Evolutionary conservation across 2,888 invertebrate genomes (phyloP).

Genomic region (Platypus cylindrus): DNA sequence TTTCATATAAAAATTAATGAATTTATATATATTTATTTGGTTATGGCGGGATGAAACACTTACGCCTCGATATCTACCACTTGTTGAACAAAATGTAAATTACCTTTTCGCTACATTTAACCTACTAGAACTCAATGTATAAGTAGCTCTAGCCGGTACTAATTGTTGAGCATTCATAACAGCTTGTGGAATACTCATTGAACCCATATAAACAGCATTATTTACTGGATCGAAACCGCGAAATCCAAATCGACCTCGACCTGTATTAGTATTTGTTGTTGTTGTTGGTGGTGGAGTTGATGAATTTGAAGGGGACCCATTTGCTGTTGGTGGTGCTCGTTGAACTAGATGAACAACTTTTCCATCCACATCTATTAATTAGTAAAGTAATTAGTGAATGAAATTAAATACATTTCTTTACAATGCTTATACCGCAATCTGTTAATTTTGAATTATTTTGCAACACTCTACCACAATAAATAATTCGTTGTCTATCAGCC

Average conservation of each 20-base stretch:
- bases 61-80: too few species aligned
- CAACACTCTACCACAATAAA: slow-evolving; percentile 88
- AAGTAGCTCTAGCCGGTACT: slow-evolving; percentile 38
- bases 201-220: slow-evolving; percentile 44
- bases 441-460: slow-evolving; percentile 75
- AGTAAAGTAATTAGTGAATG: background rate
- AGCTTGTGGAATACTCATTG: slow-evolving; percentile 46
- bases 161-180: slow-evolving; percentile 35
- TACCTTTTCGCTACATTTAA: slow-evolving; percentile 37
- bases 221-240: slow-evolving; percentile 27
- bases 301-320: slow-evolving; percentile 19
- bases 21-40: too few species aligned
- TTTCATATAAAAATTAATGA: too few species aligned
- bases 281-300: slow-evolving; percentile 18
- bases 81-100: too few species aligned
- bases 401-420: background rate
- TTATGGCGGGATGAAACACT: too few species aligned
- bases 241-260: slow-evolving; percentile 18
- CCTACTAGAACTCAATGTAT: slow-evolving; percentile 40
- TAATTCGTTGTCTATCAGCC: slow-evolving; percentile 74
- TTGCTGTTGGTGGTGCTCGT: slow-evolving; percentile 57
- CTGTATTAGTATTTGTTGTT: slow-evolving; percentile 20
- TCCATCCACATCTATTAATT: slow-evolving; percentile 64
- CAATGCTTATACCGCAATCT: slow-evolving; percentile 64
- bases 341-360: slow-evolving; percentile 90